Conservation (phyloP, 2,888 invertebrate genomes). For the Cerceris ruficornis region DNA sequence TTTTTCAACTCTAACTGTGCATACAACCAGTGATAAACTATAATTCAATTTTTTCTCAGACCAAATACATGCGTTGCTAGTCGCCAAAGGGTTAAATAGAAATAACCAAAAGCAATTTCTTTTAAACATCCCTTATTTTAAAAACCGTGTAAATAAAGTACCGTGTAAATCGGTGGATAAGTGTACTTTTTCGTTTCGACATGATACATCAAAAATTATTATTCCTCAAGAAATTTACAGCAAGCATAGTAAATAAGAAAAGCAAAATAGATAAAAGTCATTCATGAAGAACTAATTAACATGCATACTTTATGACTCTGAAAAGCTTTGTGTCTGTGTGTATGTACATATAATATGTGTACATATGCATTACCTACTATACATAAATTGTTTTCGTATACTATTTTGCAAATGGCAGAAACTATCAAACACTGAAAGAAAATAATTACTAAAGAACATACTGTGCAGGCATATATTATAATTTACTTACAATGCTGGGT, state of each 20-base stretch:
- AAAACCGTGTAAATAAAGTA: no score
- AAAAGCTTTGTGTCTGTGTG: slow-evolving; percentile 4
- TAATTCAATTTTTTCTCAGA: no score
- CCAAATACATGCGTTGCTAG: no score
- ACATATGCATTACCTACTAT: slow-evolving; percentile 1
- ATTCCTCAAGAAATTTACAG: not conserved
- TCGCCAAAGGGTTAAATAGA: no score
- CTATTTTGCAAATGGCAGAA: slow-evolving; percentile 1
- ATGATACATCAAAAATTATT: not conserved
- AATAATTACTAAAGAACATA: slow-evolving; percentile 3
- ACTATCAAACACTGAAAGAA: slow-evolving; percentile 21
- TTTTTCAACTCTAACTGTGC: no score
- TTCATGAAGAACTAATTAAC: slow-evolving; percentile 7
- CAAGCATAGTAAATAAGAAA: slow-evolving; percentile 1
- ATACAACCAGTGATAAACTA: no score
- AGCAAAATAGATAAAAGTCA: slow-evolving; percentile 8
- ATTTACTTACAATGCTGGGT: slow-evolving; percentile 85
- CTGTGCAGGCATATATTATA: slow-evolving; percentile 58
- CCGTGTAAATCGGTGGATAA: no score
- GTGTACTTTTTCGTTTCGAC: slow-evolving; percentile 65
- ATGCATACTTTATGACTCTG: slow-evolving; percentile 9
- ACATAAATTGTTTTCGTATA: not conserved
- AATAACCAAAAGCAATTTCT: no score
- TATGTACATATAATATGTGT: slow-evolving; percentile 7
- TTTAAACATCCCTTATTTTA: no score